Percentiles rank a stretch among this genome's conserved stretches.
phyloP scores from a whole-genome alignment of 2,113 vertebrate genomes.

The Hystrix brachyura region DNA sequence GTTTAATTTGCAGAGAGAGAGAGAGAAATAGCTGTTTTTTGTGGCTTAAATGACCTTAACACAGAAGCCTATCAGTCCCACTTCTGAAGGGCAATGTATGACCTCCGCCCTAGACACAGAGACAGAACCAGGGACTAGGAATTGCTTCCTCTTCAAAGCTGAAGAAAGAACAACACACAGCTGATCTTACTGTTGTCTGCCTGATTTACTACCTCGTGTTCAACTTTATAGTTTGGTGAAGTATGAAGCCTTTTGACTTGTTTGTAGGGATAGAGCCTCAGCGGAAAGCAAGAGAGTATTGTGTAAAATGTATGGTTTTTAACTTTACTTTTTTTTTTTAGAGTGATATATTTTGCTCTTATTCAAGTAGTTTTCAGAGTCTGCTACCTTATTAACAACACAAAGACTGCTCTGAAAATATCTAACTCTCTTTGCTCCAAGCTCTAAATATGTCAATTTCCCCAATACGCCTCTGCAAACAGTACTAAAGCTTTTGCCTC shows the following conservation, averaged over 20 bases:
- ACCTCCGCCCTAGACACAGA: not conserved
- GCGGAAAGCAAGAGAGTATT: not conserved
- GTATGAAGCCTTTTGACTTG: not conserved
- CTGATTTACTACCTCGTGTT: not conserved
- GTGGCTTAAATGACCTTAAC: conserved; percentile 81
- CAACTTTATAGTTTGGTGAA: not conserved
- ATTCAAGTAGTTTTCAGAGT: conserved; percentile 44
- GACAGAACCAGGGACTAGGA: not conserved
- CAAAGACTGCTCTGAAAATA: conserved; percentile 36
- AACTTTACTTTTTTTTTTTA: not conserved
- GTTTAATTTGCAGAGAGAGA: conserved; percentile 80
- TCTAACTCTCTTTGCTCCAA: not conserved
- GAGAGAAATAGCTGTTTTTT: conserved; percentile 67
- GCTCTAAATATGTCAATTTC: not conserved
- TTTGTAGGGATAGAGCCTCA: not conserved
- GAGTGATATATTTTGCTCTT: conserved; percentile 2
- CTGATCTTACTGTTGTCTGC: not conserved
- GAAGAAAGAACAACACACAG: not conserved
- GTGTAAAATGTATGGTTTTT: not conserved
- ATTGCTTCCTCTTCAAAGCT: not conserved
- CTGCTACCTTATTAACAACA: not conserved
- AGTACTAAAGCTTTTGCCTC: not conserved
- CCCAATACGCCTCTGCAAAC: not conserved
- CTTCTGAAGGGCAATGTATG: conserved; percentile 53
- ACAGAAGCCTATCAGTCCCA: conserved; percentile 51